Evolutionary conservation across 1,140 invertebrate species (phyloP).

Genomic region (Drosophila novamexicana): DNA sequence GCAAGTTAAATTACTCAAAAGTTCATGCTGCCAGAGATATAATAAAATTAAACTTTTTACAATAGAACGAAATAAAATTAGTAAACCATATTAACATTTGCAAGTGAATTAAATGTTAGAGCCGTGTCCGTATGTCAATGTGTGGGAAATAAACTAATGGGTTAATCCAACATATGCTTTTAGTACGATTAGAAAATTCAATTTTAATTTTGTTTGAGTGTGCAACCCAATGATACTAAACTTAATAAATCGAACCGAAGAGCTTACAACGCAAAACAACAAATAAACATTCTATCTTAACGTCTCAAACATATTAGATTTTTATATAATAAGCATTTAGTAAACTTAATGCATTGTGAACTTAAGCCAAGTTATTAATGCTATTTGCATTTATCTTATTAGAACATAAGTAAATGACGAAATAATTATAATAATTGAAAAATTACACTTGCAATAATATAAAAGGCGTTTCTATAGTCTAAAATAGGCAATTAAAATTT

Average conservation of each 20-base stretch:
- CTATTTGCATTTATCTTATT: background rate
- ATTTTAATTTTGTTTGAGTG: background rate
- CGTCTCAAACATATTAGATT: background rate
- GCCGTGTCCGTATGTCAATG: too few relatives aligned
- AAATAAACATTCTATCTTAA: background rate
- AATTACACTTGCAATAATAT: constrained; percentile 3
- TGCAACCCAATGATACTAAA: constrained; percentile 20
- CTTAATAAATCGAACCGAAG: constrained; percentile 33
- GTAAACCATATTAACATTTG: too few relatives aligned
- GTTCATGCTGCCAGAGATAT: too few relatives aligned
- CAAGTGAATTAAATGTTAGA: too few relatives aligned
- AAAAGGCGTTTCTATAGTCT: constrained; percentile 9
- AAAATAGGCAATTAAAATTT: constrained; percentile 21
- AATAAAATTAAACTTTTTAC: too few relatives aligned
- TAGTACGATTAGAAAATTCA: too few relatives aligned
- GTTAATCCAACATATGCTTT: too few relatives aligned
- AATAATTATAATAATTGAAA: constrained; percentile 3
- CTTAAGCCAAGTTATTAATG: background rate
- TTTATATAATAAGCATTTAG: background rate
- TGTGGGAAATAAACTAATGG: too few relatives aligned
- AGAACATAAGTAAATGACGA: too few relatives aligned
- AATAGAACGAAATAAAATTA: too few relatives aligned
- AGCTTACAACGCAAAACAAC: constrained; percentile 27
- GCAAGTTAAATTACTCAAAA: too few relatives aligned
- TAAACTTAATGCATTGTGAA: background rate